These are phyloP conservation scores for Actenoides hombroni DNA, from an alignment of 2,113 vertebrate genomes.

Conservation along the genomic window DNA sequence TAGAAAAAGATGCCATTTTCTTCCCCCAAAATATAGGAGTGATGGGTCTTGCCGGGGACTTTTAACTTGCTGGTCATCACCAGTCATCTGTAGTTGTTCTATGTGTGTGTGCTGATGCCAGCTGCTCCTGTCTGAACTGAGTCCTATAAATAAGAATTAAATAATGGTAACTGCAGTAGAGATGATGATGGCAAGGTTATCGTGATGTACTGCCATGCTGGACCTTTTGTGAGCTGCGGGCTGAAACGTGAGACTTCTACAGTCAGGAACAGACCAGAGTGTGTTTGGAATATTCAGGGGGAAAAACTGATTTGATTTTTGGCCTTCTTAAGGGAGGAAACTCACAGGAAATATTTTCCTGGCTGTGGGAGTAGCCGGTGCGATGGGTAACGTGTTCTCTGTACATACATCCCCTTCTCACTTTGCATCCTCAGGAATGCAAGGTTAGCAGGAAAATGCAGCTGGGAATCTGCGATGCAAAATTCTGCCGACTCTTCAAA, in stretches of 20 bases:
- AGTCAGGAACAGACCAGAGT: not conserved
- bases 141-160: conserved; percentile 1
- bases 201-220: not conserved
- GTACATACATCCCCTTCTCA: not conserved
- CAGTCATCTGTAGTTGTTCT: not conserved
- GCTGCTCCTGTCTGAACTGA: not conserved
- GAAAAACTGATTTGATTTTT: conserved; percentile 40
- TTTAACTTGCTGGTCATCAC: not conserved
- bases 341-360: conserved; percentile 63
- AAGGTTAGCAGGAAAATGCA: conserved; percentile 61
- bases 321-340: conserved; percentile 39
- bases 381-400: not conserved
- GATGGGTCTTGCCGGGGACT: not conserved
- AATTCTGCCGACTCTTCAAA: conserved; percentile 56
- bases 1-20: not conserved
- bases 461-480: conserved; percentile 42
- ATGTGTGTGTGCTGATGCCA: not conserved
- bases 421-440: conserved; percentile 55
- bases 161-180: not conserved
- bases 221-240: not conserved
- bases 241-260: not conserved
- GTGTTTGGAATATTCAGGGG: conserved; percentile 1
- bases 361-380: conserved; percentile 23
- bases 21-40: not conserved
- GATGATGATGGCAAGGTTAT: not conserved